A percentile compares a stretch with the other conserved stretches of the same genome.
Evolutionary conservation across 2,113 vertebrate species (phyloP).

Genomic region (Dendrocopos noguchii): DNA sequence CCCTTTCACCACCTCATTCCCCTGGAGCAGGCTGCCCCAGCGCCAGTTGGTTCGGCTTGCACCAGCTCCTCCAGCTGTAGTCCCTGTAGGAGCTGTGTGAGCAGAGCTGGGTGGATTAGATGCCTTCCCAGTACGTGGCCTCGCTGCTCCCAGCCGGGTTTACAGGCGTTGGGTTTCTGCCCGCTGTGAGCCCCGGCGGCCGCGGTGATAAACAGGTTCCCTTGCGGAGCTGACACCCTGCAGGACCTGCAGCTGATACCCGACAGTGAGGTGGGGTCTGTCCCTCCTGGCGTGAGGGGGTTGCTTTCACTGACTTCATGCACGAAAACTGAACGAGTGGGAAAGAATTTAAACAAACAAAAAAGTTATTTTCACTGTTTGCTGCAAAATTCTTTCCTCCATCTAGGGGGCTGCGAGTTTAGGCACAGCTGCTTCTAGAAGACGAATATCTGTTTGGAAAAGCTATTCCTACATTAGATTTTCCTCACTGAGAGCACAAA

Average conservation of each 20-base stretch:
- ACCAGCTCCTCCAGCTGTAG: background rate
- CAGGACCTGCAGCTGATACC: background rate
- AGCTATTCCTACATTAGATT: fast-evolving
- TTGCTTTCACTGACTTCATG: background rate
- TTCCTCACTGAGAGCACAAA: background rate
- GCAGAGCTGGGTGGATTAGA: constrained; percentile 16
- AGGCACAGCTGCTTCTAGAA: background rate
- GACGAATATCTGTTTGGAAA: background rate
- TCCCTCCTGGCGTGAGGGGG: fast-evolving
- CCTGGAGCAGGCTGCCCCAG: background rate
- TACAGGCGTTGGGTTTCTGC: constrained; percentile 30
- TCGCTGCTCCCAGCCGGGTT: background rate
- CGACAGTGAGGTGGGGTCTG: background rate
- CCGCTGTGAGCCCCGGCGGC: background rate
- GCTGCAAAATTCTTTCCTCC: background rate
- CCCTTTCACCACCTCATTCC: background rate
- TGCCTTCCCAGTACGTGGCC: constrained; percentile 12
- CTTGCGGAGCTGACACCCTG: background rate
- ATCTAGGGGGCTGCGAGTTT: background rate
- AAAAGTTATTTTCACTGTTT: background rate
- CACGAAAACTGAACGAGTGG: background rate
- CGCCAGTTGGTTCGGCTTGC: background rate
- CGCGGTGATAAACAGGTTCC: background rate
- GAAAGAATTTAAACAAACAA: background rate
- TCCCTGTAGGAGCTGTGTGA: background rate